These are phyloP conservation scores for Butorides virescens DNA, from an alignment of 2,113 vertebrate species.

Conservation along the genomic window DNA sequence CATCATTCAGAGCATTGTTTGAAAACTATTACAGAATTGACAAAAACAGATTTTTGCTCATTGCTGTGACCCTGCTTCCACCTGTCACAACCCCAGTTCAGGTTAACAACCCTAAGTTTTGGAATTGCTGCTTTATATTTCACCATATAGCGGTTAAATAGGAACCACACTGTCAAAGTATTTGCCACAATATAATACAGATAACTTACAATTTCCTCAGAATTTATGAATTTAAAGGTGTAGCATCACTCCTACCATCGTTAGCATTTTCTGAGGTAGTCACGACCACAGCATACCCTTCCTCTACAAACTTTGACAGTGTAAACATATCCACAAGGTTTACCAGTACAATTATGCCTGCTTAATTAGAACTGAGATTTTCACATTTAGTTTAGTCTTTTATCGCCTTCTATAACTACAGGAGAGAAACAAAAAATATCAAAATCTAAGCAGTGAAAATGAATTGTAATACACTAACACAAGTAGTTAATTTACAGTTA, in stretches of 20 bases:
- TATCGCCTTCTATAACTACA: not conserved
- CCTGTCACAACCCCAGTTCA: not conserved
- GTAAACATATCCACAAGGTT: not conserved
- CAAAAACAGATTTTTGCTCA: not conserved
- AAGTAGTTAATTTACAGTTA: not conserved
- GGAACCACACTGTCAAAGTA: not conserved
- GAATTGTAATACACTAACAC: not conserved
- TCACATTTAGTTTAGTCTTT: not conserved
- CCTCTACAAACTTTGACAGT: not conserved
- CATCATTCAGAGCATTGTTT: not conserved
- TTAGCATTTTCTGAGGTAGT: not conserved
- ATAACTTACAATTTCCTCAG: not conserved
- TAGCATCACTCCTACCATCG: not conserved
- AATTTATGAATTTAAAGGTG: not conserved
- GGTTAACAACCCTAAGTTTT: not conserved
- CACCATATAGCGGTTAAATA: not conserved
- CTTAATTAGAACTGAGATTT: not conserved
- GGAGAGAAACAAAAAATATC: not conserved
- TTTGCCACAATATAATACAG: not conserved
- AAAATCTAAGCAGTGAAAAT: not conserved
- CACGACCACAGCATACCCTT: not conserved
- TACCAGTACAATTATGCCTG: not conserved
- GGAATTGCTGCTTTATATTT: not conserved
- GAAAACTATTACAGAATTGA: not conserved
- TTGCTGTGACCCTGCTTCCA: not conserved